Base-by-base conservation (phyloP, 2,888 invertebrate species). In the Dryobota labecula region DNA sequence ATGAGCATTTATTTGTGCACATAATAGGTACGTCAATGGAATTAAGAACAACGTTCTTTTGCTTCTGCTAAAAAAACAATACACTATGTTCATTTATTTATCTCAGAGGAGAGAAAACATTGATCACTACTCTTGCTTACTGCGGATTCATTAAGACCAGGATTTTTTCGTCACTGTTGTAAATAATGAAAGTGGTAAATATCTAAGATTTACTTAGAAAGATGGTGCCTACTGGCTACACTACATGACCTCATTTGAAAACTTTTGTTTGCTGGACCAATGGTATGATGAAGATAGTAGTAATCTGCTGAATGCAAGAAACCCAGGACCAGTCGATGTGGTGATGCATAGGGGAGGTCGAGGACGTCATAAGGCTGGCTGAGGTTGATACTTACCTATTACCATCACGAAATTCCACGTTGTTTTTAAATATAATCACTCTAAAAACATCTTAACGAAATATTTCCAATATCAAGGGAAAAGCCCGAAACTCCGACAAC, bases 21-120 rank as follows among this genome's bases (percentile, higher is more conserved):
- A 43, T 49, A 27, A 49, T 43, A 76, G 57, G 57, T 51, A 76
- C 69, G 57, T 51, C 13, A 49, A 20, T 73, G 7, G 73, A 67
- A 67, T 76, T 24, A 30, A 13, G 8, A 51, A 57, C 11, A 24
- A 20, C 33, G 53, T 33, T 24, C 20, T 45, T 20, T 11, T 53
- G 24, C 8, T 38, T 27, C 7, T 73, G 61, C 27, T 30, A 36
- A 68, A 20, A 49, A 38, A 49, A 8, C 51, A 38, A 30, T 15
- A 13, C 30, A 30, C n/a, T 56, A n/a, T 41, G 41, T 57, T 73
- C 11, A 27, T 24, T 15, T 33, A 47, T 76, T 38, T 5, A 41
- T 60, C 30, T 72, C 38, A 63, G 43, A 24, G 47, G 24, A 15
- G 20, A 30, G 13, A 33, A 27, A 57, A 41, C 6, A 41, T n/a